Conservation (phyloP, 2,888 invertebrate species). For the Syrista parreyssii region DNA sequence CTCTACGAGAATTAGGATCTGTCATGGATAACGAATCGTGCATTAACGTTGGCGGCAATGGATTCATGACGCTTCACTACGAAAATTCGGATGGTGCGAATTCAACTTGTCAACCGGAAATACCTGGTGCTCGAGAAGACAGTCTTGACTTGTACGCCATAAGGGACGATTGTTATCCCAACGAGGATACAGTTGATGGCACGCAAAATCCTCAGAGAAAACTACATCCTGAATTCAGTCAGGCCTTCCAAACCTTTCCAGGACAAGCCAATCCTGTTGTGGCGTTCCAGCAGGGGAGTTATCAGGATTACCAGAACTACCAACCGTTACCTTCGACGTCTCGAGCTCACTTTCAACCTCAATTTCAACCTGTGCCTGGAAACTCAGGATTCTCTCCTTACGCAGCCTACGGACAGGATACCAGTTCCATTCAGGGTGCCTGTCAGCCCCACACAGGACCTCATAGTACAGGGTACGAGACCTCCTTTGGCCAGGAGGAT, state of each 20-base stretch:
- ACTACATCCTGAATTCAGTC: slow-evolving; percentile 63
- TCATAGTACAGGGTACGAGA: slow-evolving; percentile 43
- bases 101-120: slow-evolving; percentile 47
- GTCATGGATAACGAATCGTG: slow-evolving; percentile 68
- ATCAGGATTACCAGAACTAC: slow-evolving; percentile 42
- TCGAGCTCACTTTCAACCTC: slow-evolving; percentile 48
- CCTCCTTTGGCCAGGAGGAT: slow-evolving; percentile 63
- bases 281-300: slow-evolving; percentile 38
- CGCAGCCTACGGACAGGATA: slow-evolving; percentile 45
- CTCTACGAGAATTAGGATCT: slow-evolving; percentile 46
- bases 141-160: slow-evolving; percentile 73
- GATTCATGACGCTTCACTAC: slow-evolving; percentile 77
- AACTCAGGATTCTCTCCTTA: slow-evolving; percentile 49
- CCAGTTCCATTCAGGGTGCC: slow-evolving; percentile 15
- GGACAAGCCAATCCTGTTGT: slow-evolving; percentile 30
- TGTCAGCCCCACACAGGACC: slow-evolving; percentile 16
- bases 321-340: slow-evolving; percentile 58
- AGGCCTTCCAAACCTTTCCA: slow-evolving; percentile 58
- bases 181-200: slow-evolving; percentile 68
- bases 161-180: slow-evolving; percentile 71
- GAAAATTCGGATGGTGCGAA: slow-evolving; percentile 64
- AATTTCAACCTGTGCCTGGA: slow-evolving; percentile 38
- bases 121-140: slow-evolving; percentile 68
- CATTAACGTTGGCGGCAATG: slow-evolving; percentile 71
- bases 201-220: slow-evolving; percentile 64